Evolutionary conservation across 2,888 invertebrate genomes (phyloP).

Genomic region (Eueremaeus valkanovi): DNA sequence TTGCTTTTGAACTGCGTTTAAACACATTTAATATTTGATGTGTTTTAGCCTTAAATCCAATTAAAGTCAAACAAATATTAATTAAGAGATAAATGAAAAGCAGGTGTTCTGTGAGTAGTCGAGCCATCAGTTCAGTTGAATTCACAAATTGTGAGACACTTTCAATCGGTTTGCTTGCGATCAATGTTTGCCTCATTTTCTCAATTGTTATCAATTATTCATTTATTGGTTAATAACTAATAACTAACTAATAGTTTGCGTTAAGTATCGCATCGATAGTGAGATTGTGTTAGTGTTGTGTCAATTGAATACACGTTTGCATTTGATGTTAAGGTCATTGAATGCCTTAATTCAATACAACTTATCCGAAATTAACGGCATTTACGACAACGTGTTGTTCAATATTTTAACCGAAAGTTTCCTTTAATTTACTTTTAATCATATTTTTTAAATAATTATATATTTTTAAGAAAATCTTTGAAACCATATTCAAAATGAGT

Average conservation of each 20-base stretch:
- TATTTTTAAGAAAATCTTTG: no score
- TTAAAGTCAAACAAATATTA: no score
- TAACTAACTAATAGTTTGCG: neutral
- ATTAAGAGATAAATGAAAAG: neutral
- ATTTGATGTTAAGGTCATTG: conserved; percentile 28
- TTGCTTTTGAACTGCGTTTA: no score
- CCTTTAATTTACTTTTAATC: no score
- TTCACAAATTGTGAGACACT: neutral
- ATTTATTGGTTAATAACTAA: neutral
- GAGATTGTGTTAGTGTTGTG: neutral
- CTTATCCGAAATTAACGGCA: neutral
- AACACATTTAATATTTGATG: no score
- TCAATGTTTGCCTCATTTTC: no score
- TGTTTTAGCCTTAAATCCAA: no score
- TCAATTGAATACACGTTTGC: conserved; percentile 31
- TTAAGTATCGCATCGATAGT: no score
- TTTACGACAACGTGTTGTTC: conserved; percentile 23
- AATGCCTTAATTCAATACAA: neutral
- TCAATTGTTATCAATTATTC: neutral
- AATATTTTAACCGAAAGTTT: no score
- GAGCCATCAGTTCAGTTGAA: neutral
- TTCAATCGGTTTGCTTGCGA: no score
- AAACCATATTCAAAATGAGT: conserved; percentile 13
- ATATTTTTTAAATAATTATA: no score
- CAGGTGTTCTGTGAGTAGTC: neutral